Percentiles rank a stretch among this genome's conserved stretches.
phyloP scores from a whole-genome alignment of 2,888 invertebrate species.

The Sinhomidia bicolor region DNA sequence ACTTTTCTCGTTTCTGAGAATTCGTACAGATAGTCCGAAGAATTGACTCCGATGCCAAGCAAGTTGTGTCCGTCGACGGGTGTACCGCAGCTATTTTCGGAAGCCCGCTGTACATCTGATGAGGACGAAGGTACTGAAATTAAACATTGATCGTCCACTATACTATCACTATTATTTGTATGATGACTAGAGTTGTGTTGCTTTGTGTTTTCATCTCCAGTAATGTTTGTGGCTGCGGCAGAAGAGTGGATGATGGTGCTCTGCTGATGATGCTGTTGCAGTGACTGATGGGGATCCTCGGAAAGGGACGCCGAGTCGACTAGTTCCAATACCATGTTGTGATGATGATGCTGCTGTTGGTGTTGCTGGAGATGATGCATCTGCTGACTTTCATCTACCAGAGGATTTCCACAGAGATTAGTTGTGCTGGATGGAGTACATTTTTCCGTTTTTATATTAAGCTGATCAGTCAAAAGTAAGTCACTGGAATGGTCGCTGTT shows the following conservation, averaged over 20 bases:
- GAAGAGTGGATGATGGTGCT: slow-evolving; percentile 34
- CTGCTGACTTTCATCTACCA: slow-evolving; percentile 50
- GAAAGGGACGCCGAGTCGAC: slow-evolving; percentile 50
- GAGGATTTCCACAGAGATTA: slow-evolving; percentile 69
- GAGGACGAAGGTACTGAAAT: slow-evolving; percentile 65
- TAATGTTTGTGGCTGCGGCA: neutral
- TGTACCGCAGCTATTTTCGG: slow-evolving; percentile 14
- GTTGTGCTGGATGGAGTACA: slow-evolving; percentile 64
- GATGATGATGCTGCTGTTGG: slow-evolving; percentile 49
- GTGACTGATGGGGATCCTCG: slow-evolving; percentile 69
- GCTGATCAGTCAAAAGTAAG: slow-evolving; percentile 73
- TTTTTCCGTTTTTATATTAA: slow-evolving; percentile 64
- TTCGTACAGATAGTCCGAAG: slow-evolving; percentile 91
- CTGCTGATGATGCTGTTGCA: slow-evolving; percentile 42
- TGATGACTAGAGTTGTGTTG: slow-evolving; percentile 16
- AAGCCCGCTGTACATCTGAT: slow-evolving; percentile 30
- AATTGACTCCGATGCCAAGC: slow-evolving; percentile 36
- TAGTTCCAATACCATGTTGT: slow-evolving; percentile 62
- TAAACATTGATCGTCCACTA: slow-evolving; percentile 63
- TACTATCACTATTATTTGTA: slow-evolving; percentile 35
- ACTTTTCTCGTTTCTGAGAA: slow-evolving; percentile 96
- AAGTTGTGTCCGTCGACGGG: slow-evolving; percentile 47
- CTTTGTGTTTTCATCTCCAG: slow-evolving; percentile 46
- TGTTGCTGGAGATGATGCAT: slow-evolving; percentile 41
- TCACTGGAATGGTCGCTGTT: slow-evolving; percentile 67